Evolutionary conservation across 2,113 vertebrate species (phyloP).

Genomic region (Mesitornis unicolor): DNA sequence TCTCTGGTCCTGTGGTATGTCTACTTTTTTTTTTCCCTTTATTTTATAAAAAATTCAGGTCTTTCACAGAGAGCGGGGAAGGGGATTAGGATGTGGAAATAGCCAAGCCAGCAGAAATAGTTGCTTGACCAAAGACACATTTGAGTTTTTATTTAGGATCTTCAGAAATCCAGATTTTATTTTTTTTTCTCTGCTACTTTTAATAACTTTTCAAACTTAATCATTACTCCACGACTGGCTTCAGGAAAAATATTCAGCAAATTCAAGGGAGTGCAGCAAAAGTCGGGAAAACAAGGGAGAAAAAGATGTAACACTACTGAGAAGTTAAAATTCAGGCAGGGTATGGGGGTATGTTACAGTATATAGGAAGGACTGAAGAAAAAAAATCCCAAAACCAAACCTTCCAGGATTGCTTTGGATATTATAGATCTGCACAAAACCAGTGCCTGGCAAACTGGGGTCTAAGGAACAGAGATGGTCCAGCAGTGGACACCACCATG

Average conservation of each 20-base stretch:
- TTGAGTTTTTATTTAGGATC: neutral
- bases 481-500: neutral
- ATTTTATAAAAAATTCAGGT: slow-evolving; percentile 9
- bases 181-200: neutral
- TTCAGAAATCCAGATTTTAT: neutral
- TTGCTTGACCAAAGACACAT: neutral
- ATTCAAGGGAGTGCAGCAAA: neutral
- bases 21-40: neutral
- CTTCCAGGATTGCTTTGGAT: neutral
- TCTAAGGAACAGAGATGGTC: neutral
- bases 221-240: neutral
- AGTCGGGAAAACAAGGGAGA: neutral
- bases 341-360: neutral
- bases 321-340: neutral
- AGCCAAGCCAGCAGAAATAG: neutral
- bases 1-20: neutral
- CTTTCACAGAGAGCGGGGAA: fast-evolving
- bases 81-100: neutral
- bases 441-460: neutral
- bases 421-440: too few species aligned
- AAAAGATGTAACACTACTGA: neutral
- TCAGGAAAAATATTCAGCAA: neutral
- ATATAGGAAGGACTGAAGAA: neutral
- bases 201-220: neutral
- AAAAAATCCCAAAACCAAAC: neutral